Percentiles rank a stretch among this genome's conserved stretches.
Conservation (phyloP, 92 coral and sea anemone species). For the Epizoanthus stellaris region DNA sequence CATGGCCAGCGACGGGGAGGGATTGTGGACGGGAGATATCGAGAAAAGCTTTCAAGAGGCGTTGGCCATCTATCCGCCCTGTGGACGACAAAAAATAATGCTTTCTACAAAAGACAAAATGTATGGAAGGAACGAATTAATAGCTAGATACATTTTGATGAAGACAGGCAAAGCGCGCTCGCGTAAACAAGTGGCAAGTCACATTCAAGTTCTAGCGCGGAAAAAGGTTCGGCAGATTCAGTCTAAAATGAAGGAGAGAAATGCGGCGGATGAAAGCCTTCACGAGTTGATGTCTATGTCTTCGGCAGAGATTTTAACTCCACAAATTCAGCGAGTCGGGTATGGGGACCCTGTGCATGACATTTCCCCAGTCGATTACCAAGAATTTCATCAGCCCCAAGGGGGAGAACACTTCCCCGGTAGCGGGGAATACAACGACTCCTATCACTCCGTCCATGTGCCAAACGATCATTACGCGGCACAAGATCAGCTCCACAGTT, state of each 20-base stretch:
- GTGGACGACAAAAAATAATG: constrained; percentile 99
- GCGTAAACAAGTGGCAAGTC: constrained; percentile 99
- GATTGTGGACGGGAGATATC: constrained; percentile 98
- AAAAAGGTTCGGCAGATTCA: constrained; percentile 95
- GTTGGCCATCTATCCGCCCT: constrained; percentile 97
- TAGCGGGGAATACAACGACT: constrained; percentile 9
- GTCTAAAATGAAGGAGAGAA: constrained; percentile 80
- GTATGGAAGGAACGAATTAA: constrained; percentile 98
- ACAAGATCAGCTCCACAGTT: constrained; percentile 36
- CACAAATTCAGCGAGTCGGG: constrained; percentile 65
- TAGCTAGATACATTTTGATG: constrained; percentile 95
- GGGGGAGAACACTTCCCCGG: background rate
- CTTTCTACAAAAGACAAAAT: constrained; percentile 97
- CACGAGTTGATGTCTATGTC: constrained; percentile 93
- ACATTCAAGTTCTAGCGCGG: constrained; percentile 97
- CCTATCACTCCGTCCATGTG: constrained; percentile 6
- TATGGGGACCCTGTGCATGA: constrained; percentile 43
- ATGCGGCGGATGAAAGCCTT: constrained; percentile 72
- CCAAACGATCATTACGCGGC: constrained; percentile 40
- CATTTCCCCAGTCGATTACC: constrained; percentile 2
- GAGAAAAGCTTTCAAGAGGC: constrained; percentile 99
- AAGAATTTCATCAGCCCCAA: constrained; percentile 11
- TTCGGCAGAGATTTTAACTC: constrained; percentile 88
- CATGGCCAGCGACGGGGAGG: constrained; percentile 81
- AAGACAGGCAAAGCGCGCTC: constrained; percentile 97